phyloP scores from a whole-genome alignment of 53 echinoderm and acorn worm species.

The Antedon mediterranea region DNA sequence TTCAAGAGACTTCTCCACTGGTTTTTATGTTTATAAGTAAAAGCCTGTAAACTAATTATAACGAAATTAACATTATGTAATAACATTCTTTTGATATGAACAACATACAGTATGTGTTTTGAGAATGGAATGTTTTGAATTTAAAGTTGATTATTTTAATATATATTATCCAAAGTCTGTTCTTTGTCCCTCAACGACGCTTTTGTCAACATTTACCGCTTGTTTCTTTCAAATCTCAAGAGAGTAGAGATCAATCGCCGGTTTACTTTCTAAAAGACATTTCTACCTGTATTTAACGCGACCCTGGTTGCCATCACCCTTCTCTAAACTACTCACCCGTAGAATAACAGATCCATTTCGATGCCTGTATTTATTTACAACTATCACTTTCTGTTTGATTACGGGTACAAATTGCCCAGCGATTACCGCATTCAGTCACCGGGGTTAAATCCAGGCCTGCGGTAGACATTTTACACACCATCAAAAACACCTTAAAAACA shows the following conservation, averaged over 20 bases:
- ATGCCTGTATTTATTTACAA: neutral
- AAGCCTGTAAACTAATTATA: too few species aligned
- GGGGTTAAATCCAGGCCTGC: neutral
- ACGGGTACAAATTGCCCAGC: neutral
- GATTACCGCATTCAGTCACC: neutral
- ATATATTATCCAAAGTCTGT: neutral
- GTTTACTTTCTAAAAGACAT: neutral
- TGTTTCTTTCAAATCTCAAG: neutral
- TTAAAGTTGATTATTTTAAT: neutral
- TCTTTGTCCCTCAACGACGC: neutral
- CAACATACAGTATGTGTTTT: too few species aligned
- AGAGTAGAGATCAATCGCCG: neutral
- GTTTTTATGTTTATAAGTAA: too few species aligned
- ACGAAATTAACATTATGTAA: too few species aligned
- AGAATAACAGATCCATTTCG: neutral
- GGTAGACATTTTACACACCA: neutral
- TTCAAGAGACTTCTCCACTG: too few species aligned
- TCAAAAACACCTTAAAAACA: neutral
- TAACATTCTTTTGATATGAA: too few species aligned
- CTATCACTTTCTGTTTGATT: neutral
- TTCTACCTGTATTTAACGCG: neutral
- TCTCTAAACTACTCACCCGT: neutral
- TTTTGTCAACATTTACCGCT: neutral
- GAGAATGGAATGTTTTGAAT: neutral
- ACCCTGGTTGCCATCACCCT: neutral